Conservation (phyloP, 1,140 invertebrate genomes). For the Chionoecetes opilio region DNA sequence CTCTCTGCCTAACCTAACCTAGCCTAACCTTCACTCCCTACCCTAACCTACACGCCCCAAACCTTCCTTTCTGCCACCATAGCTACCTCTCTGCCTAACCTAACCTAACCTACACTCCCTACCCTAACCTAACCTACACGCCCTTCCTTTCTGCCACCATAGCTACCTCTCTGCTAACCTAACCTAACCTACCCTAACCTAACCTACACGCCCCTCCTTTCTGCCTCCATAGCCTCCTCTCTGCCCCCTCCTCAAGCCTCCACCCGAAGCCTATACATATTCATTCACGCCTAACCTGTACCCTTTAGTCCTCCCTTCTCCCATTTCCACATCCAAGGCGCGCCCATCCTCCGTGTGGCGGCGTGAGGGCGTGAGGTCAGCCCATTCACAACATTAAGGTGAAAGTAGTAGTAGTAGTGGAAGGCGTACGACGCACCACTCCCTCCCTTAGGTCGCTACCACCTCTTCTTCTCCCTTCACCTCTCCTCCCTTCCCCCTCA, state of each 20-base stretch:
- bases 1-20: too few species aligned
- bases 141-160: too few species aligned
- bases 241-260: neutral
- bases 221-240: neutral
- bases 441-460: neutral
- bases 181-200: too few species aligned
- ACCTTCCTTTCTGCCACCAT: neutral
- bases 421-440: neutral
- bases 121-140: too few species aligned
- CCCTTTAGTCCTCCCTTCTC: neutral
- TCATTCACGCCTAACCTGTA: neutral
- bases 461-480: neutral
- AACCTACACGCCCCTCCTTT: neutral
- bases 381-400: neutral
- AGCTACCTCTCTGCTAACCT: neutral
- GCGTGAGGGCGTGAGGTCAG: slow-evolving; percentile 22
- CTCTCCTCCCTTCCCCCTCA: neutral
- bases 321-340: neutral
- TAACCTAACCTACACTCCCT: too few species aligned
- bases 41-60: neutral
- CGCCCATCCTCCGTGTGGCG: neutral
- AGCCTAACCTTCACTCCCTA: neutral
- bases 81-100: too few species aligned
- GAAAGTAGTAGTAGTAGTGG: neutral
- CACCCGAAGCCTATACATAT: neutral